Conservation (phyloP, 2,797 vertebrate species). For the Coluber constrictor region DNA sequence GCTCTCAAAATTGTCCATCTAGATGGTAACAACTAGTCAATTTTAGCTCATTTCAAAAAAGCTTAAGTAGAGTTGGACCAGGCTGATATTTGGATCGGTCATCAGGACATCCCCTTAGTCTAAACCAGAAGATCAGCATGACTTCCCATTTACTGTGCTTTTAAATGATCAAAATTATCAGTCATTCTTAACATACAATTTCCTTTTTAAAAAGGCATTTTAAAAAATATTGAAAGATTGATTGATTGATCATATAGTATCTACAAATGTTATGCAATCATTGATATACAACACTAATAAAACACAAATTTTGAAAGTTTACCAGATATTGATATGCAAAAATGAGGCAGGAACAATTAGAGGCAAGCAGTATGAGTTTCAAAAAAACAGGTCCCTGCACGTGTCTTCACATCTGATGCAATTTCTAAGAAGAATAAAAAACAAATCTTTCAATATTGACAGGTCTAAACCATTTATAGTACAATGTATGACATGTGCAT, state of each 20-base stretch:
- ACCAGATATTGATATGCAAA: background rate
- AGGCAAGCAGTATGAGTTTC: background rate
- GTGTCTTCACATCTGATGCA: background rate
- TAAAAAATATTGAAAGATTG: background rate
- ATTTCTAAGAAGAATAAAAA: background rate
- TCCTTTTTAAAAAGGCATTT: background rate
- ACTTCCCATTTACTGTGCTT: background rate
- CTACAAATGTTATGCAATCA: background rate
- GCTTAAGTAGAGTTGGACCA: background rate
- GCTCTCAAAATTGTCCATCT: background rate
- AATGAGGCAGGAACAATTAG: background rate
- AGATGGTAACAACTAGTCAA: background rate
- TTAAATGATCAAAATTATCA: background rate
- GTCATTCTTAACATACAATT: background rate
- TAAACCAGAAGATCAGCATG: background rate
- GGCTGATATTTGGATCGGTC: background rate
- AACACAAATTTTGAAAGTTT: background rate
- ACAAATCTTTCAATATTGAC: background rate
- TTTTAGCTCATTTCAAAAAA: background rate
- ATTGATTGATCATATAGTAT: background rate
- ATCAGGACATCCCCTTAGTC: background rate
- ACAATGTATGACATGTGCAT: background rate
- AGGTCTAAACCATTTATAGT: background rate
- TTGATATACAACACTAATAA: background rate
- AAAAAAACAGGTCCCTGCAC: background rate